phyloP scores from a whole-genome alignment of 53 echinoderm and acorn worm genomes.

The Holothuria leucospilota region DNA sequence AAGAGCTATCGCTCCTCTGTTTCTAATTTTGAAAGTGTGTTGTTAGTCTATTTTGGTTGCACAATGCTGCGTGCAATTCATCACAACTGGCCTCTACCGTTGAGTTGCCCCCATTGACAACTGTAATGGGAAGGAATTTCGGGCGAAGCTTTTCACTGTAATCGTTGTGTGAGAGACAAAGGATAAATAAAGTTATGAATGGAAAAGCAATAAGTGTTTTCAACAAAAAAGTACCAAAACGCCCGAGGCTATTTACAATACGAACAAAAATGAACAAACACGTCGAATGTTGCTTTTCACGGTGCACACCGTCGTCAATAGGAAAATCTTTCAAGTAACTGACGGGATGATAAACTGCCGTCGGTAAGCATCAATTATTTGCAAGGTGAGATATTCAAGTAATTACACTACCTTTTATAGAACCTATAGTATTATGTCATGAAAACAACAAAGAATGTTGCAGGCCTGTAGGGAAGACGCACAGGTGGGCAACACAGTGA shows the following conservation, averaged over 20 bases:
- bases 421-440: too few species aligned
- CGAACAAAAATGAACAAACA: constrained; percentile 44
- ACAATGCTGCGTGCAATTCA: neutral
- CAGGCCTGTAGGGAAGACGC: too few species aligned
- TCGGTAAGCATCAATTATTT: constrained; percentile 3
- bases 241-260: constrained; percentile 16
- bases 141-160: constrained; percentile 4
- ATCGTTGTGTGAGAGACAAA: neutral
- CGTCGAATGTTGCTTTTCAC: too few species aligned
- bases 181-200: neutral
- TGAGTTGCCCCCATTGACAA: neutral
- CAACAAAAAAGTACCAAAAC: neutral
- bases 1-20: too few species aligned
- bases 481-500: too few species aligned
- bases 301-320: too few species aligned
- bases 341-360: too few species aligned
- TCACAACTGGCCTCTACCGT: neutral
- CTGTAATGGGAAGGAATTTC: neutral
- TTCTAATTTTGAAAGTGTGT: too few species aligned
- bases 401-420: neutral
- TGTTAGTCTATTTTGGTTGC: too few species aligned
- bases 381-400: constrained; percentile 14
- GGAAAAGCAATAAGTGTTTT: constrained; percentile 12
- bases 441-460: too few species aligned
- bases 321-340: too few species aligned